Evolutionary conservation across 2,888 invertebrate genomes (phyloP).

Genomic region (Spilarctia lutea): DNA sequence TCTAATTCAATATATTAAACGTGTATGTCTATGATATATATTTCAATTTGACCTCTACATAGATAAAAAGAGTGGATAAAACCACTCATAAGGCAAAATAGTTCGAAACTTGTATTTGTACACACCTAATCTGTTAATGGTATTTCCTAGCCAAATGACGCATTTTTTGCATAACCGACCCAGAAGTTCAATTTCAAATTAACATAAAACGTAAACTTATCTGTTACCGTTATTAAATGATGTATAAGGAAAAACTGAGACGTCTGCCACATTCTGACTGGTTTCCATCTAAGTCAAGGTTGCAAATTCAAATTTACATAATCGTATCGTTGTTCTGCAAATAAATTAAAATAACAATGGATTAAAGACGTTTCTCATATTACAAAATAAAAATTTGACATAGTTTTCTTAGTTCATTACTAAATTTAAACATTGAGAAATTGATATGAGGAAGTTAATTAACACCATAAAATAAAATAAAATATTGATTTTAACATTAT

Average conservation of each 20-base stretch:
- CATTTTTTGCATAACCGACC: conserved; percentile 1
- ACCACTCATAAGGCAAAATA: no score
- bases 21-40: no score
- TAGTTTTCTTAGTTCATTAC: conserved; percentile 16
- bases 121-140: no score
- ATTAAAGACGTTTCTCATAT: background rate
- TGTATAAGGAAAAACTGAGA: background rate
- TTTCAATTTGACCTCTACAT: no score
- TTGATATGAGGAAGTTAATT: conserved; percentile 53
- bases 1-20: no score
- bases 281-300: conserved; percentile 3
- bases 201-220: background rate
- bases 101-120: no score
- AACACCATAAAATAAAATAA: conserved; percentile 44
- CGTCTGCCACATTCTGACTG: background rate
- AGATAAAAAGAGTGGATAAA: no score
- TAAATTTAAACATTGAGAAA: conserved; percentile 22
- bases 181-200: background rate
- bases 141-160: background rate
- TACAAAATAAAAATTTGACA: conserved; percentile 27
- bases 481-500: conserved; percentile 34
- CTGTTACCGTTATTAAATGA: background rate
- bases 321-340: background rate
- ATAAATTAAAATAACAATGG: conserved; percentile 3
- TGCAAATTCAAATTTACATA: background rate